Percentiles rank a stretch among this genome's conserved stretches.
Conservation (phyloP, 2,113 vertebrate species). For the Tragelaphus imberbis region DNA sequence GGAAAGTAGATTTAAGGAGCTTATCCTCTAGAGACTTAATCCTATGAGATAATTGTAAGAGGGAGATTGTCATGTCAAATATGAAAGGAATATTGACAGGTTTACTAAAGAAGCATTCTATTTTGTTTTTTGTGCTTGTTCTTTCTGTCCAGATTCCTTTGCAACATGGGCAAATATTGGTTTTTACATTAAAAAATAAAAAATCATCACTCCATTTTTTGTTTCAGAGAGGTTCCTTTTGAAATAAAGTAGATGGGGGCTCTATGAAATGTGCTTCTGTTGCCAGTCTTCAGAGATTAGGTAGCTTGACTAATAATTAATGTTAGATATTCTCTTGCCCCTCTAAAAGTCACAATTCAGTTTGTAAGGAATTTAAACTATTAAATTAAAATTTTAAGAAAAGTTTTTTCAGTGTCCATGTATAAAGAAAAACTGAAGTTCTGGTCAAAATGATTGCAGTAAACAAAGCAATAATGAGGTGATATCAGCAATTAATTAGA, state of each 20-base stretch:
- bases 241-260: neutral
- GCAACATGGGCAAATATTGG: neutral
- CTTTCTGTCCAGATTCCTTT: neutral
- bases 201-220: neutral
- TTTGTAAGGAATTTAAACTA: neutral
- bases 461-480: neutral
- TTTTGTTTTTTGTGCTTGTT: neutral
- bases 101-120: neutral
- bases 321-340: neutral
- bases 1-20: slow-evolving; percentile 39
- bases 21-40: slow-evolving; percentile 36
- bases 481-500: neutral
- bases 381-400: neutral
- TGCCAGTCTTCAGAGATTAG: neutral
- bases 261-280: neutral
- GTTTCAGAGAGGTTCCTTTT: neutral
- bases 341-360: neutral
- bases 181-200: slow-evolving; percentile 17
- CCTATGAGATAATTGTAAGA: slow-evolving; percentile 43
- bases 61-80: neutral
- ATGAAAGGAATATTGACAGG: neutral
- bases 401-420: neutral
- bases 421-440: neutral
- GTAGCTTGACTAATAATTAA: neutral
- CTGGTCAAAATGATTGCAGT: neutral